These are phyloP conservation scores for Lamellibrachia columna DNA, from an alignment of 2,888 invertebrate species.

Conservation along the genomic window DNA sequence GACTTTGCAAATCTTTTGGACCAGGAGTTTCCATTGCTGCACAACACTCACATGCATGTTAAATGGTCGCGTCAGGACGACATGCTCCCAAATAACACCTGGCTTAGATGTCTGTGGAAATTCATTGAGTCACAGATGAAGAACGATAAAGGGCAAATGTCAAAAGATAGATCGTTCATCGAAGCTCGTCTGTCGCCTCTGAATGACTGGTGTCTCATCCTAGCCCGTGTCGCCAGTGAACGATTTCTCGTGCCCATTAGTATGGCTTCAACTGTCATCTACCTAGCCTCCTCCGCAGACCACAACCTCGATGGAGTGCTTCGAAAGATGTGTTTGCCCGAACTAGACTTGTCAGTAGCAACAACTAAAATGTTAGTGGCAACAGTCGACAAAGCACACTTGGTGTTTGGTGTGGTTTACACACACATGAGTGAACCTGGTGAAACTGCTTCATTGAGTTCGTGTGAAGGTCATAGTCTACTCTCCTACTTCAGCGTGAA, in stretches of 20 bases:
- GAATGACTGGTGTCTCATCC: too few relatives aligned
- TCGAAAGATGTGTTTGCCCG: constrained; percentile 34
- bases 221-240: too few relatives aligned
- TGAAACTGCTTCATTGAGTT: not conserved
- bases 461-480: constrained; percentile 27
- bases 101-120: too few relatives aligned
- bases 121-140: too few relatives aligned
- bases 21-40: not conserved
- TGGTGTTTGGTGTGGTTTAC: constrained; percentile 32
- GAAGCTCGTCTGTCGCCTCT: too few relatives aligned
- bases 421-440: not conserved
- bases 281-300: constrained; percentile 17
- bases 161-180: too few relatives aligned
- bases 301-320: constrained; percentile 26
- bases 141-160: too few relatives aligned
- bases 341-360: constrained; percentile 31
- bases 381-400: constrained; percentile 36
- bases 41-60: too few relatives aligned
- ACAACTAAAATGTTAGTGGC: constrained; percentile 34
- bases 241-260: too few relatives aligned
- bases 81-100: too few relatives aligned
- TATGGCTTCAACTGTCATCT: not conserved
- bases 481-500: constrained; percentile 37
- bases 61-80: too few relatives aligned
- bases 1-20: not conserved